Percentiles rank a stretch among this genome's conserved stretches.
Conservation (phyloP, 2,113 vertebrate genomes). For the Petaurus breviceps region DNA sequence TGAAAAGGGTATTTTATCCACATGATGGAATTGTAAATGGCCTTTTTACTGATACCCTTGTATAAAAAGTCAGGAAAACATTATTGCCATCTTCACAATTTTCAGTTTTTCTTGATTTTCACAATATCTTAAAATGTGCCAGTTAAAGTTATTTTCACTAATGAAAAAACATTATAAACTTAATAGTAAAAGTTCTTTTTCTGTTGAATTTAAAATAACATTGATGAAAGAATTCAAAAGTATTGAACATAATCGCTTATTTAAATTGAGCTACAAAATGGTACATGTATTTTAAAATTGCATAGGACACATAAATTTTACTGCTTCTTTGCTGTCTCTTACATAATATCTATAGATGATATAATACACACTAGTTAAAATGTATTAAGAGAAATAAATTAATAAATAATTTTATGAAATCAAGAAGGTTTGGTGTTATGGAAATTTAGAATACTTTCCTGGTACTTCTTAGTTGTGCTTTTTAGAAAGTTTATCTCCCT, state of each 20-base stretch:
- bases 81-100: neutral
- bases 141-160: neutral
- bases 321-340: neutral
- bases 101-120: neutral
- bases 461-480: neutral
- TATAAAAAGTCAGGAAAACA: neutral
- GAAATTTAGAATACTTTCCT: neutral
- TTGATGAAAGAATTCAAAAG: neutral
- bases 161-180: neutral
- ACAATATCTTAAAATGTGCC: neutral
- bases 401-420: neutral
- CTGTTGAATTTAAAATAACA: neutral
- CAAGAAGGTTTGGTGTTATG: neutral
- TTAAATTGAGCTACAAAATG: neutral
- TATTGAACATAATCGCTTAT: neutral
- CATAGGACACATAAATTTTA: neutral
- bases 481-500: conserved; percentile 4
- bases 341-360: neutral
- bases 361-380: neutral
- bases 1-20: conserved; percentile 41
- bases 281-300: neutral
- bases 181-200: neutral
- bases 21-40: neutral
- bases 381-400: neutral
- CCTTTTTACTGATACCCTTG: neutral